These are phyloP conservation scores for Anticlea derivata DNA, from an alignment of 2,888 invertebrate genomes.

Conservation along the genomic window DNA sequence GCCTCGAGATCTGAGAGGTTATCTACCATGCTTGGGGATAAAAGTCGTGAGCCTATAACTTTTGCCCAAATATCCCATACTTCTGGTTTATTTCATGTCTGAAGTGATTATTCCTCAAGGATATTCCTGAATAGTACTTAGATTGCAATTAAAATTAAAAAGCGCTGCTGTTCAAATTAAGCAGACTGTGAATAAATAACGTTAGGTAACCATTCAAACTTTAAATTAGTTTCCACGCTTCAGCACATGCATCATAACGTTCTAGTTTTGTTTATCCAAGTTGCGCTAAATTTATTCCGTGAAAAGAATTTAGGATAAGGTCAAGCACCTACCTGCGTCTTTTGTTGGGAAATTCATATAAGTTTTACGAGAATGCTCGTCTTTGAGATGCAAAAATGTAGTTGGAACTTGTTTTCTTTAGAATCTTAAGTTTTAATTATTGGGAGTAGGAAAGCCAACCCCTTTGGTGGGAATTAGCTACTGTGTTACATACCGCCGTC, in stretches of 20 bases:
- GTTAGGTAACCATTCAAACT: conserved; percentile 49
- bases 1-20: too few relatives aligned
- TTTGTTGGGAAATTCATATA: conserved; percentile 5
- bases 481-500: too few relatives aligned
- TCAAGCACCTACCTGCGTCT: conserved; percentile 10
- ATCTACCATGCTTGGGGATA: too few relatives aligned
- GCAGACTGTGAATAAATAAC: conserved; percentile 47
- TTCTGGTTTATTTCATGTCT: too few relatives aligned
- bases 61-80: too few relatives aligned
- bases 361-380: conserved; percentile 5
- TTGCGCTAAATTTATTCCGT: conserved; percentile 20
- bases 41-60: too few relatives aligned
- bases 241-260: conserved; percentile 51
- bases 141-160: too few relatives aligned
- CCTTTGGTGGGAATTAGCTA: too few relatives aligned
- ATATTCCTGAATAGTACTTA: too few relatives aligned
- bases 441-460: background rate
- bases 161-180: background rate
- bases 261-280: conserved; percentile 43
- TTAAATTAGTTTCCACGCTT: conserved; percentile 61
- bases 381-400: background rate
- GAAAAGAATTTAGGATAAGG: conserved; percentile 25
- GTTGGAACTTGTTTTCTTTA: background rate
- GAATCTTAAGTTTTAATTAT: background rate
- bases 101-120: too few relatives aligned